These are phyloP conservation scores for Andrena chrysosceles DNA, from an alignment of 2,888 invertebrate genomes.

Conservation along the genomic window DNA sequence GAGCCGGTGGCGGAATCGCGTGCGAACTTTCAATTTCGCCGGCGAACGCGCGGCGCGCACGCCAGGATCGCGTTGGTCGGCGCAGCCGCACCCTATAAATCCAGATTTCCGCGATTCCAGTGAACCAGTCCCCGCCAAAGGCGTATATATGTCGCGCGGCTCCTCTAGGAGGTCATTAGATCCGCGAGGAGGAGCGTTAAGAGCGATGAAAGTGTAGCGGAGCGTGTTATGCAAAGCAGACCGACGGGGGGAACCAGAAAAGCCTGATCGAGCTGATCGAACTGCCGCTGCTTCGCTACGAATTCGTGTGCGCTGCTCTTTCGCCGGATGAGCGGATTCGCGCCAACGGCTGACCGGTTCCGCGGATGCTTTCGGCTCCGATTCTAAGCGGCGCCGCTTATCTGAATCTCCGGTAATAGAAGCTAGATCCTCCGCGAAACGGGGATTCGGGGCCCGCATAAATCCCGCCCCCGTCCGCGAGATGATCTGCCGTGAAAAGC, in stretches of 20 bases:
- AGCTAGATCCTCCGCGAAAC: background rate
- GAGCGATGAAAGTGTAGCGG: conserved; percentile 55
- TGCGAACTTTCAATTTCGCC: conserved; percentile 56
- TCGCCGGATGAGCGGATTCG: conserved; percentile 21
- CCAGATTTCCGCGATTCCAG: conserved; percentile 52
- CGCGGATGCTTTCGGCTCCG: background rate
- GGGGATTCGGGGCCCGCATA: background rate
- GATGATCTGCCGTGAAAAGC: background rate
- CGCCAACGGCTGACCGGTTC: conserved; percentile 1
- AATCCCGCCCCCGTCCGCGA: background rate
- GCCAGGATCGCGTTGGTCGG: conserved; percentile 26
- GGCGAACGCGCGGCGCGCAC: conserved; percentile 22
- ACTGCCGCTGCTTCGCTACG: conserved; percentile 17
- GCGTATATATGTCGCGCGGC: conserved; percentile 25
- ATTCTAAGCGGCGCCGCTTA: background rate
- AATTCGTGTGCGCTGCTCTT: conserved; percentile 35
- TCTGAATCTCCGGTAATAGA: conserved; percentile 11
- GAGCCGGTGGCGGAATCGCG: conserved; percentile 29
- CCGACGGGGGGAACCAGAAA: conserved; percentile 47
- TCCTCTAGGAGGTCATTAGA: conserved; percentile 36
- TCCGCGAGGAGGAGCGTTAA: conserved; percentile 23
- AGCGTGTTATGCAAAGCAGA: conserved; percentile 62
- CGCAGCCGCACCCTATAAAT: conserved; percentile 37
- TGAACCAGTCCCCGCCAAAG: conserved; percentile 41
- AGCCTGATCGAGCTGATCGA: conserved; percentile 57